Evolutionary conservation across 2,797 vertebrate genomes (phyloP).

Genomic region (Cuculus canorus): DNA sequence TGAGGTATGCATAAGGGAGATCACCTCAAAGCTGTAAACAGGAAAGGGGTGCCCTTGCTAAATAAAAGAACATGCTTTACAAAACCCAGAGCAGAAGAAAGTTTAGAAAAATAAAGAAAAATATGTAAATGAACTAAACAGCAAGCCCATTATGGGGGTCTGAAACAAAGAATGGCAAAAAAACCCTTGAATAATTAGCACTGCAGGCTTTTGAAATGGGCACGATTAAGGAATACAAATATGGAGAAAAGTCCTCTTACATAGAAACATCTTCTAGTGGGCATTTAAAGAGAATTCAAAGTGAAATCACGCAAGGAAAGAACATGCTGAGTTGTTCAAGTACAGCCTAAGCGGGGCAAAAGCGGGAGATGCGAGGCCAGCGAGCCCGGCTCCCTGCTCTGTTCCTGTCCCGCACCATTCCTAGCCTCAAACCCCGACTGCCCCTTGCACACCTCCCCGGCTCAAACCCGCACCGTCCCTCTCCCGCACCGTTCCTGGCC

Average conservation of each 20-base stretch:
- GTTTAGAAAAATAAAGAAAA: neutral
- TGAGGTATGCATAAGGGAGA: neutral
- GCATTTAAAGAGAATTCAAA: neutral
- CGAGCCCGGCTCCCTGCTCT: neutral
- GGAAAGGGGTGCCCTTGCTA: neutral
- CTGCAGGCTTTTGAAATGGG: neutral
- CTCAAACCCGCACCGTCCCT: too few relatives aligned
- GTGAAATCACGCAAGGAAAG: neutral
- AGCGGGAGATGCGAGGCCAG: neutral
- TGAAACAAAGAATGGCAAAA: neutral
- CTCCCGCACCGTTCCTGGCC: too few relatives aligned
- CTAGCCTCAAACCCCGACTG: too few relatives aligned
- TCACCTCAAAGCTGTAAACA: neutral
- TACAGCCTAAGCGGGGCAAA: neutral
- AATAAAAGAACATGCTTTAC: neutral
- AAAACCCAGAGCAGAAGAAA: neutral
- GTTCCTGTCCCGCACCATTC: too few relatives aligned
- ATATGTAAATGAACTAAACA: neutral
- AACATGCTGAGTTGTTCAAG: neutral
- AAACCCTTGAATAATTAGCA: neutral
- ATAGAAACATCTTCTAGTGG: neutral
- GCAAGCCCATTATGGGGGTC: neutral
- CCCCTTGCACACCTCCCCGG: too few relatives aligned
- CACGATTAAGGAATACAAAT: neutral
- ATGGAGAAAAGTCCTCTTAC: neutral